These are phyloP conservation scores for human (Homo sapiens) DNA, from an alignment of 2,113 vertebrate genomes.

Conservation along the genomic window DNA sequence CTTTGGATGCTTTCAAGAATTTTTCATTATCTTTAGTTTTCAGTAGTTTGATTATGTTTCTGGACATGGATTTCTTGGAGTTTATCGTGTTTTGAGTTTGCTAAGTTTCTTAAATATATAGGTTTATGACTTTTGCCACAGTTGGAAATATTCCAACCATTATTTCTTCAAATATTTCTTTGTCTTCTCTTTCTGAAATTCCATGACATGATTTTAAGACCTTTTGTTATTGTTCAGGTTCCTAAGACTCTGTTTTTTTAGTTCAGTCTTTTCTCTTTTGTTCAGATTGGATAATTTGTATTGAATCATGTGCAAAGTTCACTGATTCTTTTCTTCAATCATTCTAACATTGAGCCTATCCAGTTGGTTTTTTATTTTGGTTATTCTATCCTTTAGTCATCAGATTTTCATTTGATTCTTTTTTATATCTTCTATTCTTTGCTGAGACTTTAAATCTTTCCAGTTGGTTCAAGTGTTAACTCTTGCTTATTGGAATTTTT, in stretches of 20 bases:
- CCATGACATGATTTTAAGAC: not conserved
- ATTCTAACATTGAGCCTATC: not conserved
- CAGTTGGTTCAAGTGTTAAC: not conserved
- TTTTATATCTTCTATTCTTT: not conserved
- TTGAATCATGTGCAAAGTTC: not conserved
- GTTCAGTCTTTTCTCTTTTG: not conserved
- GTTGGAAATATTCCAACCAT: not conserved
- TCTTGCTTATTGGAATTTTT: not conserved
- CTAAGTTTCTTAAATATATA: not conserved
- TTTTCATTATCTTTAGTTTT: not conserved
- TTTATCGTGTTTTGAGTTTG: not conserved
- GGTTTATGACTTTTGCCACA: not conserved
- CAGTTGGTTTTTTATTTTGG: not conserved
- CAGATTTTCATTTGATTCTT: not conserved
- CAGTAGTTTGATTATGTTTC: not conserved
- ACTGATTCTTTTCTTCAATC: not conserved
- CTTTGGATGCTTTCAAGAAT: not conserved
- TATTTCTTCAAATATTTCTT: not conserved
- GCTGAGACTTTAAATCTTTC: not conserved
- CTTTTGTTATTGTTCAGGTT: not conserved
- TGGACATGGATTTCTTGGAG: not conserved
- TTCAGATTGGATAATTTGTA: not conserved
- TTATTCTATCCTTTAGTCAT: not conserved
- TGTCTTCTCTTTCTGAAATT: not conserved
- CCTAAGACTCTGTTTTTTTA: not conserved